Percentiles rank a stretch among this genome's conserved stretches.
Evolutionary conservation across 2,888 invertebrate genomes (phyloP).

Genomic region (Luperina nickerlii): DNA sequence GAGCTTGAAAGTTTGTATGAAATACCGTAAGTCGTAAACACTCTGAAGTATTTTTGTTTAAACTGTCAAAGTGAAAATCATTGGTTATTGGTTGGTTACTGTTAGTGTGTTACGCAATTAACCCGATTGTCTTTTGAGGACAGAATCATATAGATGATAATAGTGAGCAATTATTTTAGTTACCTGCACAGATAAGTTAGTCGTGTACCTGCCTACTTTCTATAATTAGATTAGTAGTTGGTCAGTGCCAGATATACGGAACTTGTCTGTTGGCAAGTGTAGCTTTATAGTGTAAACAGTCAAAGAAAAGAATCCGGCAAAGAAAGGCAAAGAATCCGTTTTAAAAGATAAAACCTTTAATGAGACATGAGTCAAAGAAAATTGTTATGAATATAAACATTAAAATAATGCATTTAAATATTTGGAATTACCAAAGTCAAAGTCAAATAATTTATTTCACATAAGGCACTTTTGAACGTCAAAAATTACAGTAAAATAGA

Average conservation of each 20-base stretch:
- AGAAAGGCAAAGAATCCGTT: constrained; percentile 3
- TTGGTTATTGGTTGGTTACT: too few species aligned
- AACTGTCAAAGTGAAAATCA: neutral
- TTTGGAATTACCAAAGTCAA: too few species aligned
- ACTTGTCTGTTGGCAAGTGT: constrained; percentile 61
- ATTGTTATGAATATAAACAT: neutral
- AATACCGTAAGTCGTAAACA: too few species aligned
- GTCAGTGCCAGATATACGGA: constrained; percentile 63
- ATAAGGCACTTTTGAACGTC: too few species aligned
- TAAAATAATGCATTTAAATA: neutral
- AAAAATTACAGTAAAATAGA: too few species aligned
- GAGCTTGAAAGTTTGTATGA: too few species aligned
- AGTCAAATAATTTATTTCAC: too few species aligned
- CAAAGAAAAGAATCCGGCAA: too few species aligned
- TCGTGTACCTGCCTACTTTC: constrained; percentile 18
- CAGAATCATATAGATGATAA: neutral
- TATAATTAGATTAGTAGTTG: constrained; percentile 53
- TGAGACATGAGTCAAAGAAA: neutral
- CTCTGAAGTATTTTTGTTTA: too few species aligned
- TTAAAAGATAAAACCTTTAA: neutral
- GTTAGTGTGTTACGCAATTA: neutral
- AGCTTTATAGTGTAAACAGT: constrained; percentile 58
- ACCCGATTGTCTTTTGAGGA: neutral
- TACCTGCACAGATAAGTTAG: neutral
- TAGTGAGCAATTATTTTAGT: neutral